A percentile compares a stretch with the other conserved stretches of the same genome.
Conservation (phyloP, 2,113 vertebrate species). For the Epinephelus lanceolatus region DNA sequence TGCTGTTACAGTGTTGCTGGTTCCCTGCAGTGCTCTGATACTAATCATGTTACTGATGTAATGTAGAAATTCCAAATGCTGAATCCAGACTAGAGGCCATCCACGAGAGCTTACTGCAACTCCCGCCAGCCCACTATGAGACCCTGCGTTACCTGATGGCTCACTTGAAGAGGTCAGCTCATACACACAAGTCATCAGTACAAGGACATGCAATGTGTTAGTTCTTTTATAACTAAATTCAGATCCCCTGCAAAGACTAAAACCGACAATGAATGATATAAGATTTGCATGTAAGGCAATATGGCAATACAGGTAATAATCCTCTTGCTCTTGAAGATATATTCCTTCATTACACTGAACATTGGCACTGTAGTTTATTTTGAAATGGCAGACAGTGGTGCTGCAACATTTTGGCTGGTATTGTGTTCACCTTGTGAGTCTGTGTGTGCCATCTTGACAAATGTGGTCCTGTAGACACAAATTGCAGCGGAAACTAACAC, state of each 20-base stretch:
- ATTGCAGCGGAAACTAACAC: no score
- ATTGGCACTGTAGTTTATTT: neutral
- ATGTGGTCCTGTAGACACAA: no score
- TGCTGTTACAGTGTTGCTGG: neutral
- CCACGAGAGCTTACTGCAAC: slow-evolving; percentile 92
- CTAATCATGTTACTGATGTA: slow-evolving; percentile 34
- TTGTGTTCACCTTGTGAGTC: no score
- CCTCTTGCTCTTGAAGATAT: neutral
- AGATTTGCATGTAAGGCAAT: neutral
- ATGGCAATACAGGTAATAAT: neutral
- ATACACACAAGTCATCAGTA: neutral
- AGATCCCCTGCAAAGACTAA: slow-evolving; percentile 8
- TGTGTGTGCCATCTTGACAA: no score
- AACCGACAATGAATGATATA: neutral
- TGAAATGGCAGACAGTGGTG: no score
- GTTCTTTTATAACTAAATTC: neutral
- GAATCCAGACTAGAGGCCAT: slow-evolving; percentile 95
- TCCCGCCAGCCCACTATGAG: slow-evolving; percentile 97
- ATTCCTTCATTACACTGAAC: slow-evolving; percentile 7
- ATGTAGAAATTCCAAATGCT: slow-evolving; percentile 89
- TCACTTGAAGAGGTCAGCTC: slow-evolving; percentile 94
- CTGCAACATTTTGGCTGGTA: no score
- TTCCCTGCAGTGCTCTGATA: slow-evolving; percentile 28
- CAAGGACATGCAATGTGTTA: neutral
- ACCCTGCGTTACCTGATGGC: slow-evolving; percentile 96